Conservation (phyloP, 2,888 invertebrate genomes). For the Isoperla grammatica region DNA sequence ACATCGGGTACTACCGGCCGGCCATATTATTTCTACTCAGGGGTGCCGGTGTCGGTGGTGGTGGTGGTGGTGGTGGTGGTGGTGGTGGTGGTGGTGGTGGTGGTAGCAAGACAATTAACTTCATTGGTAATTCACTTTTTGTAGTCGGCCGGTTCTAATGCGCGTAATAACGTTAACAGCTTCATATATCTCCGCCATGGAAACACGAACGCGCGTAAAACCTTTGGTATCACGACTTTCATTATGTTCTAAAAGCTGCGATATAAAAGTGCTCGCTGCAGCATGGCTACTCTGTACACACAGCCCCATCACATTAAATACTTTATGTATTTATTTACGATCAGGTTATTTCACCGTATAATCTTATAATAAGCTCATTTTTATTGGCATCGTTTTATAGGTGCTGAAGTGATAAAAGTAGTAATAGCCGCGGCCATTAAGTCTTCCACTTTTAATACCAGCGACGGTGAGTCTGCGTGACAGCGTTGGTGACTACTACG, state of each 20-base stretch:
- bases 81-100: constrained; percentile 44
- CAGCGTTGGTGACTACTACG: too few relatives aligned
- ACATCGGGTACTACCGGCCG: too few relatives aligned
- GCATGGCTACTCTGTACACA: constrained; percentile 33
- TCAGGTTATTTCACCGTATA: constrained; percentile 32
- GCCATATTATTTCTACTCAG: too few relatives aligned
- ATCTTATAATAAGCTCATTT: constrained; percentile 28
- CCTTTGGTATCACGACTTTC: constrained; percentile 30
- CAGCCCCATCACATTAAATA: constrained; percentile 26
- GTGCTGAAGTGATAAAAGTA: constrained; percentile 32
- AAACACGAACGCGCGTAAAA: constrained; percentile 27
- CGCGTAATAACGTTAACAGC: constrained; percentile 33
- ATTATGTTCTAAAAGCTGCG: constrained; percentile 27
- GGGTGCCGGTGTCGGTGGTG: too few relatives aligned
- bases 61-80: constrained; percentile 43
- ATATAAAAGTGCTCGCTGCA: constrained; percentile 30
- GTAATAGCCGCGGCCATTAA: constrained; percentile 32
- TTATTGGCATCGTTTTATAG: constrained; percentile 32
- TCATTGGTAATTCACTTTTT: constrained; percentile 16
- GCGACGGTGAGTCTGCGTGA: too few relatives aligned
- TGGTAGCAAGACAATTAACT: constrained; percentile 30
- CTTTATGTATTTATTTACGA: constrained; percentile 35
- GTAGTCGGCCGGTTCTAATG: too few relatives aligned
- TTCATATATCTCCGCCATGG: constrained; percentile 2
- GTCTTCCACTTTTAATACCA: background rate